These are phyloP conservation scores for Reticulitermes speratus DNA, from an alignment of 1,140 invertebrate genomes.

Conservation along the genomic window DNA sequence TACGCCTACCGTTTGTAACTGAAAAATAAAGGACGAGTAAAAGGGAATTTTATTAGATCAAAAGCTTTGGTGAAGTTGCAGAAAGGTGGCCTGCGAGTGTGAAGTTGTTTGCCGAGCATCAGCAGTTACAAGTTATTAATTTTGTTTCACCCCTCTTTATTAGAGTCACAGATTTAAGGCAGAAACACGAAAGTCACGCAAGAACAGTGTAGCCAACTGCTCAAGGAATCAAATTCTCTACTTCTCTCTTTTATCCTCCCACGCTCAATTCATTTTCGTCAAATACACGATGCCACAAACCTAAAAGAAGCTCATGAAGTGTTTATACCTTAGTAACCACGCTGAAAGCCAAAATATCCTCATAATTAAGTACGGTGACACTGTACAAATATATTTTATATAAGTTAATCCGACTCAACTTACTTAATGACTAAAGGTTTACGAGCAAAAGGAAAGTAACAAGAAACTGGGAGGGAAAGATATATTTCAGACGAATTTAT, in stretches of 20 bases:
- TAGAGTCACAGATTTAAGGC: background rate
- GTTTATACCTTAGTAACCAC: no score
- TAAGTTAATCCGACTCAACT: background rate
- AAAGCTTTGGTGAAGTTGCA: background rate
- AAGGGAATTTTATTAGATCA: background rate
- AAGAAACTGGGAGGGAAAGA: no score
- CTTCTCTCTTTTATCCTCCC: background rate
- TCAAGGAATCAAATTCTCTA: background rate
- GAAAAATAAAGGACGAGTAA: background rate
- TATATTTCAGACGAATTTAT: no score
- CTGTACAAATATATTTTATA: background rate
- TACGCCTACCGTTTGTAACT: no score
- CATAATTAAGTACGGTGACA: background rate
- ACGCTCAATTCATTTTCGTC: background rate
- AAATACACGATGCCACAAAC: background rate
- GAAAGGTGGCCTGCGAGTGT: background rate
- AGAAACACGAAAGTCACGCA: background rate
- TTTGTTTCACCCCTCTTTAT: background rate
- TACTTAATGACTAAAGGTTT: background rate
- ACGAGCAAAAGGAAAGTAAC: no score
- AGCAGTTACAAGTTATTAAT: background rate
- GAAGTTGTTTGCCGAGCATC: background rate
- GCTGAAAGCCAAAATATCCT: background rate
- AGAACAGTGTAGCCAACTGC: background rate
- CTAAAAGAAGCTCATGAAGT: background rate